Evolutionary conservation across 2,888 invertebrate species (phyloP).

Genomic region (Tachina grossa): DNA sequence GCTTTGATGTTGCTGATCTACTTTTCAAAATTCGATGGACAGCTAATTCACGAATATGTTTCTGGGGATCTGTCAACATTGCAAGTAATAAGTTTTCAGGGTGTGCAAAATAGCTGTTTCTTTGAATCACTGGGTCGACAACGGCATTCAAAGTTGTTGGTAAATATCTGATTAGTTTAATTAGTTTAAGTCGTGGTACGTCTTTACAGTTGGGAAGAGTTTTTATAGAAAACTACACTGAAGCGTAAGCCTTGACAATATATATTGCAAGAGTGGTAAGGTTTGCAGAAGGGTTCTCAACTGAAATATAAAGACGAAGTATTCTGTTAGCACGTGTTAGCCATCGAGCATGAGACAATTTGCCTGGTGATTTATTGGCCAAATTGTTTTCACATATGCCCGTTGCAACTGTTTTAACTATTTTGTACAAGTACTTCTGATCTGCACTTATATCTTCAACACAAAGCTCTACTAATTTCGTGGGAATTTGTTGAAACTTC

Average conservation of each 20-base stretch:
- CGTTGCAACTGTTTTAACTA: conserved; percentile 18
- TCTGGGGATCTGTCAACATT: background rate
- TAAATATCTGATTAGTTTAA: background rate
- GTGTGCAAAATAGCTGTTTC: too few species aligned
- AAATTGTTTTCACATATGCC: background rate
- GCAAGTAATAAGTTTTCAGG: background rate
- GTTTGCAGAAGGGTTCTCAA: conserved; percentile 18
- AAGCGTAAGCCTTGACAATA: background rate
- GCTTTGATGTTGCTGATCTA: background rate
- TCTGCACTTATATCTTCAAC: conserved; percentile 21
- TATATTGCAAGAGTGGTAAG: conserved; percentile 29
- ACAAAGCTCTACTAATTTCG: conserved; percentile 2
- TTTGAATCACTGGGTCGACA: too few species aligned
- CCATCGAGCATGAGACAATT: conserved; percentile 35
- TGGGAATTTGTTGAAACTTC: conserved; percentile 27
- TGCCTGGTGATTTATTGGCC: conserved; percentile 11
- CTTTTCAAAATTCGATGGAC: conserved; percentile 11
- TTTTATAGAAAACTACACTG: conserved; percentile 16
- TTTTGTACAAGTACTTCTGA: conserved; percentile 25
- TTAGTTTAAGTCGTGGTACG: background rate
- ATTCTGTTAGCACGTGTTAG: conserved; percentile 21
- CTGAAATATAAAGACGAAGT: conserved; percentile 9
- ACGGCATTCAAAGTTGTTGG: background rate
- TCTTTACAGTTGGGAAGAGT: background rate
- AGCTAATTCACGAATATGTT: background rate